Evolutionary conservation across 1,140 invertebrate genomes (phyloP), one percentile per base, ranked within the genome.

Genomic region (Ylistrum balloti): DNA sequence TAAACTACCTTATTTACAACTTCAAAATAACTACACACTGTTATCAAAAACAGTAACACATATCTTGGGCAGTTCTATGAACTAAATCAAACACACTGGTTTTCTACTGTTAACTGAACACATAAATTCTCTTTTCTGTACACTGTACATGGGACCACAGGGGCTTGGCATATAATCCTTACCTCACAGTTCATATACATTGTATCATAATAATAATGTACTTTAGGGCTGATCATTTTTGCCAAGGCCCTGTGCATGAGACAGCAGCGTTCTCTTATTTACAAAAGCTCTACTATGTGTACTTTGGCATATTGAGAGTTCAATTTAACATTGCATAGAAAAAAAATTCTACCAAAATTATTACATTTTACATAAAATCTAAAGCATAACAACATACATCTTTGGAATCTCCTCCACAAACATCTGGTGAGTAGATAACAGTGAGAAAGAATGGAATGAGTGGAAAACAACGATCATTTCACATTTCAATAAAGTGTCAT

Each of bases 81-180:
- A 74, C 56, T 74, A 28, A 28, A 28, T n/a, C 28, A 28, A 22
- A 56, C 45, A 74, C n/a, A 28, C 56, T 74, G 41, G 28, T 28
- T 28, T 74, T 74, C 35, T 38, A 38, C 35, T 38, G 13, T 48
- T 5, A 74, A 74, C 56, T 74, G 56, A 74, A 74, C 56, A 74
- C 56, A 74, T 74, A 28, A 74, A 74, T 74, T 74, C 56, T 74
- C 56, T 74, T n/a, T n/a, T 74, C 56, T 74, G n/a, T 74, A 74
- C 56, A 74, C 56, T 74, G 41, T 45, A 45, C 41, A 45, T 13
- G 35, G 13, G 35, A 48, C 45, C 11, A 48, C 45, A 48, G 45
- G 45, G 20, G 45, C 45, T 17, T 9, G 45, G 20, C 45, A 48
- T 20, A 48, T 2, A 48, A n/a, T n/a, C n/a, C n/a, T 20, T 9